Conservation (phyloP, 2,797 vertebrate species). For the Argya squamiceps region DNA sequence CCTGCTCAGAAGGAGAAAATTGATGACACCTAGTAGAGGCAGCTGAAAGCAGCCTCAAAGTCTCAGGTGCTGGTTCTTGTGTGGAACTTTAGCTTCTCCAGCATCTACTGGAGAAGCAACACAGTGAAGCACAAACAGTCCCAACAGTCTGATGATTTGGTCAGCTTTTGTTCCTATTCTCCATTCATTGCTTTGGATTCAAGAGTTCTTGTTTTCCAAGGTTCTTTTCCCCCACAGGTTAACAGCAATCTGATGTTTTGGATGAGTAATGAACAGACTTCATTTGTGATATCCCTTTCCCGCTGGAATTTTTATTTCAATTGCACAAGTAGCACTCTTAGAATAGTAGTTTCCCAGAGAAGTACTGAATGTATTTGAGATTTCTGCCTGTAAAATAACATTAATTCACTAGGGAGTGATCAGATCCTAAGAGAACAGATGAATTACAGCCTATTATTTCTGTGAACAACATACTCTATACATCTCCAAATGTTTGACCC, state of each 20-base stretch:
- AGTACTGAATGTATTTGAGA: neutral
- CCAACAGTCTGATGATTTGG: neutral
- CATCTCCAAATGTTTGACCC: neutral
- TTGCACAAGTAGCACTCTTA: neutral
- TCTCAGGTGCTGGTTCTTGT: neutral
- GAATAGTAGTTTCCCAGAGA: neutral
- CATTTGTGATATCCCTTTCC: neutral
- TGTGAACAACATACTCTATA: neutral
- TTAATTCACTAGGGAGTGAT: neutral
- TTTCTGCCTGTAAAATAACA: neutral
- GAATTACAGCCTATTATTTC: neutral
- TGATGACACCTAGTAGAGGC: neutral
- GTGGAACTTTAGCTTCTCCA: neutral
- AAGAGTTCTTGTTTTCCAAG: neutral
- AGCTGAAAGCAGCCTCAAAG: neutral
- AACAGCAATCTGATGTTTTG: neutral
- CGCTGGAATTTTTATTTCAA: neutral
- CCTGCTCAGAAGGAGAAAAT: neutral
- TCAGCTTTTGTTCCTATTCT: neutral
- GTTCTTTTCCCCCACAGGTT: neutral
- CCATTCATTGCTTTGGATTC: neutral
- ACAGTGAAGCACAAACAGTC: neutral
- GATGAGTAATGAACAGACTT: neutral
- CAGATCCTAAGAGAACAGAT: neutral
- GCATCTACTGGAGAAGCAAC: neutral